These are phyloP conservation scores for Hydrolagus colliei DNA, from an alignment of 2,797 vertebrate genomes.

Conservation along the genomic window DNA sequence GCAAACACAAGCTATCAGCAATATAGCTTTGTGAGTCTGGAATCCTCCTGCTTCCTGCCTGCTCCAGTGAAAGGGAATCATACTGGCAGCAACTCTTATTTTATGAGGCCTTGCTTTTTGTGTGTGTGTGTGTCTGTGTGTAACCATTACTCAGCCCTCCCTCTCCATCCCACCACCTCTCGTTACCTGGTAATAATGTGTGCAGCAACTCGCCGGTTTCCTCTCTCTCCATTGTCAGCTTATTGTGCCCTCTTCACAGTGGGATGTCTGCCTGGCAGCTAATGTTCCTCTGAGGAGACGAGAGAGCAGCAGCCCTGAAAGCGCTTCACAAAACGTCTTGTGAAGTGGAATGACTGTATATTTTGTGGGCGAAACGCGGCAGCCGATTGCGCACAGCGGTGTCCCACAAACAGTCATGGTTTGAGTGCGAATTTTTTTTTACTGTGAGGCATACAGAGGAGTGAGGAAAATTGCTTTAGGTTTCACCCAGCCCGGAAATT, in stretches of 20 bases:
- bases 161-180: slow-evolving; percentile 13
- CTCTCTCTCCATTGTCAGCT: slow-evolving; percentile 29
- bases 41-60: slow-evolving; percentile 37
- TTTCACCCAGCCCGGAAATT: too few relatives aligned
- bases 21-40: background rate
- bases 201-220: slow-evolving; percentile 18
- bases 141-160: slow-evolving; percentile 18
- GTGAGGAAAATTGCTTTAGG: too few relatives aligned
- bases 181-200: slow-evolving; percentile 27
- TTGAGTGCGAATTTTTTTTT: too few relatives aligned
- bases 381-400: too few relatives aligned
- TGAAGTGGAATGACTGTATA: too few relatives aligned
- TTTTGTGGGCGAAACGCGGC: too few relatives aligned
- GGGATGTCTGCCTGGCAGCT: slow-evolving; percentile 26
- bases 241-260: slow-evolving; percentile 15
- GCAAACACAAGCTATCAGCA: rapidly evolving
- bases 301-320: too few relatives aligned
- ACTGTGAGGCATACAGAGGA: too few relatives aligned
- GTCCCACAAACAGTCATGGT: too few relatives aligned
- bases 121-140: background rate
- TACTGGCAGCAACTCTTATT: slow-evolving; percentile 7
- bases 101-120: background rate
- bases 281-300: background rate
- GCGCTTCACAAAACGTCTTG: too few relatives aligned
- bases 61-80: slow-evolving; percentile 47